These are phyloP conservation scores for Dipus sagitta DNA, from an alignment of 2,797 vertebrate genomes.

Conservation along the genomic window DNA sequence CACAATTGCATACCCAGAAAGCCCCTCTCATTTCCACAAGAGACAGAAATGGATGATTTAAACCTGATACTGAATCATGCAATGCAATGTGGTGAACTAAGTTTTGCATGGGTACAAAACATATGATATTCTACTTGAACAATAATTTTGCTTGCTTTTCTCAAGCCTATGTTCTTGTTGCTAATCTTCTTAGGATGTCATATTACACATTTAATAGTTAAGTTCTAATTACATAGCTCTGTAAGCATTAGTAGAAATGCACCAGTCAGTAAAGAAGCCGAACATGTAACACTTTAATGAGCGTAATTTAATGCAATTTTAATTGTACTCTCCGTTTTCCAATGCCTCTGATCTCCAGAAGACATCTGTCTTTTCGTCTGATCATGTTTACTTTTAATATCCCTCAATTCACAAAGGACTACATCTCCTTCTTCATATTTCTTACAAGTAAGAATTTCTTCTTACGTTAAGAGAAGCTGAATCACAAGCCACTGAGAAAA, in stretches of 20 bases:
- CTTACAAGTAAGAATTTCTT: constrained; percentile 40
- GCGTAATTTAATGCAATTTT: constrained; percentile 37
- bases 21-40: neutral
- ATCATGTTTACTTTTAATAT: constrained; percentile 54
- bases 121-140: neutral
- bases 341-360: neutral
- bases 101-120: neutral
- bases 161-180: neutral
- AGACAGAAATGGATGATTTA: neutral
- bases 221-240: neutral
- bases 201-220: neutral
- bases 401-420: constrained; percentile 9
- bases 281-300: constrained; percentile 14
- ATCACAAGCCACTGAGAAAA: neutral
- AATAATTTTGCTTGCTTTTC: neutral
- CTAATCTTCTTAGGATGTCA: neutral
- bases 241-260: neutral
- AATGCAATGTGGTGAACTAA: neutral
- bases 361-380: constrained; percentile 55
- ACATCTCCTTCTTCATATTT: neutral
- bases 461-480: neutral
- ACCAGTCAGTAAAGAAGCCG: constrained; percentile 18
- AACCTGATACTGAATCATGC: neutral
- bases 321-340: neutral
- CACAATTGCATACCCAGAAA: neutral